Evolutionary conservation across 2,113 vertebrate species (phyloP).

Genomic region (Crotalus helleri): DNA sequence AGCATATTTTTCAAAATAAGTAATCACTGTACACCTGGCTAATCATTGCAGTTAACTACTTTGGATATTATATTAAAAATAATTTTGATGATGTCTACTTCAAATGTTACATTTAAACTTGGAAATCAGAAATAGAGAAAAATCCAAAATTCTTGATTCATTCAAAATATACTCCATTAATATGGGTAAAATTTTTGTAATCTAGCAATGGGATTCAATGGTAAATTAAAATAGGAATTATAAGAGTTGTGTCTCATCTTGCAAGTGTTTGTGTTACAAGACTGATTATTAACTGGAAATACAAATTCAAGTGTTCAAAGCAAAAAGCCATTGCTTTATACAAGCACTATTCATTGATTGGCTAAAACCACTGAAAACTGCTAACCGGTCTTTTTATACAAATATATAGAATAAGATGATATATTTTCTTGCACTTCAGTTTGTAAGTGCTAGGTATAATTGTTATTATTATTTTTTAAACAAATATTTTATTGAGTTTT

Average conservation of each 20-base stretch:
- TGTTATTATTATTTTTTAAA: background rate
- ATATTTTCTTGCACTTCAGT: background rate
- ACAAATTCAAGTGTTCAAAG: background rate
- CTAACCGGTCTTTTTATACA: background rate
- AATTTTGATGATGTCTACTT: background rate
- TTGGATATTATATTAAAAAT: background rate
- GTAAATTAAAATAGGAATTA: background rate
- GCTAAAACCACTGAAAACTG: background rate
- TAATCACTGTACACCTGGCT: background rate
- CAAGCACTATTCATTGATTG: background rate
- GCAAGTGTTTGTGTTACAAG: background rate
- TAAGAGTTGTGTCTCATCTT: background rate
- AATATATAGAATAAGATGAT: background rate
- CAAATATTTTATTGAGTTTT: too few relatives aligned
- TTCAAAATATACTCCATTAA: background rate
- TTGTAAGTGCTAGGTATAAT: background rate
- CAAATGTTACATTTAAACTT: background rate
- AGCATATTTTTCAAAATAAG: background rate
- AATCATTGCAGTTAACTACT: background rate
- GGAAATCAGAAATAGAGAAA: background rate
- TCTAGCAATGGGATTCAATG: background rate
- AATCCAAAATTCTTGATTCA: background rate
- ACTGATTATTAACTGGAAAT: background rate
- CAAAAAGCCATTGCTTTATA: background rate
- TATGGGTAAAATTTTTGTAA: background rate